These are phyloP conservation scores for Antheraea mylitta DNA, from an alignment of 1,140 invertebrate genomes.

Conservation along the genomic window DNA sequence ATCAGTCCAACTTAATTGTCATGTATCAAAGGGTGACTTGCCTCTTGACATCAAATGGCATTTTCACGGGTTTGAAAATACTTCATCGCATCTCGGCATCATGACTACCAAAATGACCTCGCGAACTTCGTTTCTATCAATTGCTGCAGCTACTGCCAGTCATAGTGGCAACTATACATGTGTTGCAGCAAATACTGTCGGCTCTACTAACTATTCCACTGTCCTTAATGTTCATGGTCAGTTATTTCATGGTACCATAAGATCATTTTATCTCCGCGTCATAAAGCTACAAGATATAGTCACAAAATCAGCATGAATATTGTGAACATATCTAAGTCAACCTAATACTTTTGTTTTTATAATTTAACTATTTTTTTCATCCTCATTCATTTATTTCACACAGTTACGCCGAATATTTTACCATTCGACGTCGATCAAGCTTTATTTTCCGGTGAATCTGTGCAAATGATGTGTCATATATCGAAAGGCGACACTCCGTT, in stretches of 20 bases:
- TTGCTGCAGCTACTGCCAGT: constrained; percentile 86
- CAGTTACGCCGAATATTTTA: constrained; percentile 83
- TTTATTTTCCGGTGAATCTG: constrained; percentile 85
- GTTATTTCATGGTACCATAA: constrained; percentile 46
- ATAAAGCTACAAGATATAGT: constrained; percentile 40
- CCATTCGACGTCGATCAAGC: constrained; percentile 83
- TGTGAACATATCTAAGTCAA: constrained; percentile 43
- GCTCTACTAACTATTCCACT: constrained; percentile 84
- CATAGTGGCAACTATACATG: constrained; percentile 92
- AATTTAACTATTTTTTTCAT: constrained; percentile 44
- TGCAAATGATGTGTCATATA: constrained; percentile 86
- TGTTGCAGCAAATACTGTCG: constrained; percentile 86
- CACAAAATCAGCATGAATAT: constrained; percentile 66
- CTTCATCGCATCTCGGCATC: constrained; percentile 84
- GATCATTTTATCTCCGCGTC: constrained; percentile 42
- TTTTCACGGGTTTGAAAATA: constrained; percentile 84
- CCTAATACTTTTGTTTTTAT: constrained; percentile 45
- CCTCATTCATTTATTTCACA: constrained; percentile 42
- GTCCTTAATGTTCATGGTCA: constrained; percentile 87
- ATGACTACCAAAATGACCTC: constrained; percentile 86
- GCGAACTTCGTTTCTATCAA: constrained; percentile 87
- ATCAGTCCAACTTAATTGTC: constrained; percentile 86
- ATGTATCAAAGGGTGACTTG: constrained; percentile 87
- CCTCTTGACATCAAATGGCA: constrained; percentile 88
- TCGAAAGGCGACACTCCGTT: constrained; percentile 87